Evolutionary conservation across 2,797 vertebrate species (phyloP).

Genomic region (Phaenicophaeus curvirostris): DNA sequence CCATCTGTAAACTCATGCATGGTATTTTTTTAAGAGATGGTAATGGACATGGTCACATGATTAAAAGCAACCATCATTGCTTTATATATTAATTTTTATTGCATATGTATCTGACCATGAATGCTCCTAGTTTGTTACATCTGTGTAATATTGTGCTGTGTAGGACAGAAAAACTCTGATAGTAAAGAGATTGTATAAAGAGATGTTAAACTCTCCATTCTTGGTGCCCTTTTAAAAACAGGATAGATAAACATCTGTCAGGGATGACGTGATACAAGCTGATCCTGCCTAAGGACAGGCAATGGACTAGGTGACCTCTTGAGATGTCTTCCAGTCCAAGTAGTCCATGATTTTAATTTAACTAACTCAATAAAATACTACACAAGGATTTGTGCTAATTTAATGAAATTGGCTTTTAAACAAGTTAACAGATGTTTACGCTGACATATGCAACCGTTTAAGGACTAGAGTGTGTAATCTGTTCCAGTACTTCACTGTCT

Average conservation of each 20-base stretch:
- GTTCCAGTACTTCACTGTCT: not conserved
- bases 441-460: not conserved
- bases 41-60: not conserved
- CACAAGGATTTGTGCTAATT: slow-evolving; percentile 6
- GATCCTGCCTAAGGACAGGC: not conserved
- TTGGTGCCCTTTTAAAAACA: slow-evolving; percentile 25
- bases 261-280: not conserved
- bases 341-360: not conserved
- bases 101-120: not conserved
- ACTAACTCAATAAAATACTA: not conserved
- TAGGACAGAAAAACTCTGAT: not conserved
- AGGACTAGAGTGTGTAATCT: not conserved
- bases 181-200: not conserved
- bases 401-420: slow-evolving; percentile 27
- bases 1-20: not conserved
- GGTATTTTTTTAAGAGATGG: not conserved
- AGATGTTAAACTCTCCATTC: slow-evolving; percentile 2
- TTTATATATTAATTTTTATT: not conserved
- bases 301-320: not conserved
- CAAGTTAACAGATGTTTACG: slow-evolving; percentile 45
- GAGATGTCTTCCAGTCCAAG: not conserved
- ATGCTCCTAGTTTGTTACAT: not conserved
- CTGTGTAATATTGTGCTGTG: not conserved
- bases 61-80: not conserved
- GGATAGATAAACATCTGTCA: slow-evolving; percentile 26